Conservation (phyloP, 2,888 invertebrate genomes). For the Physocephala rufipes region DNA sequence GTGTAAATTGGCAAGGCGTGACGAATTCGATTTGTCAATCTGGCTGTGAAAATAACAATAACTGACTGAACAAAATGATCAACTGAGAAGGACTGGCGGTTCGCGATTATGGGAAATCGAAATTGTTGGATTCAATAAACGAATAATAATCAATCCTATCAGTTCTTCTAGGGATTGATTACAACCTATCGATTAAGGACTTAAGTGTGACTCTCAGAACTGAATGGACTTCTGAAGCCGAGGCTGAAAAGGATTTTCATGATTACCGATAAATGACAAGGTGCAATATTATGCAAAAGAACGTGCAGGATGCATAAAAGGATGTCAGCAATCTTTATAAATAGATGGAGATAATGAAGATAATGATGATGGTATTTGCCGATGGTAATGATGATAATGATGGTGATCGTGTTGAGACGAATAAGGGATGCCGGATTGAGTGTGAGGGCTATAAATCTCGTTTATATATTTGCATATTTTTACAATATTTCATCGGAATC, state of each 20-base stretch:
- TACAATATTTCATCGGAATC: constrained; percentile 24
- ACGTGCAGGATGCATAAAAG: too few species aligned
- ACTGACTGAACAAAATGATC: not conserved
- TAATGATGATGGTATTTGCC: not conserved
- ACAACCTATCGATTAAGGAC: constrained; percentile 12
- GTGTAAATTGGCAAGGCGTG: constrained; percentile 41
- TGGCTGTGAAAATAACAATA: too few species aligned
- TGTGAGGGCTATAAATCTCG: not conserved
- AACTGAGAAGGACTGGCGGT: not conserved
- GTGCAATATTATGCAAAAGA: not conserved
- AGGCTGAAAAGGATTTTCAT: not conserved
- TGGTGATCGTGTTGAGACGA: not conserved
- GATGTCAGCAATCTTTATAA: too few species aligned
- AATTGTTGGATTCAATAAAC: constrained; percentile 13
- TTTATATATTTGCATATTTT: constrained; percentile 22
- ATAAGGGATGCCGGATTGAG: not conserved
- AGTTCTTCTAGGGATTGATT: constrained; percentile 13
- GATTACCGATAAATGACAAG: not conserved
- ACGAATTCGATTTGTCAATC: constrained; percentile 42
- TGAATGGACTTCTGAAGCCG: not conserved
- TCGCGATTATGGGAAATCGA: too few species aligned
- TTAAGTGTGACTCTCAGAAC: not conserved
- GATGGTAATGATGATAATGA: not conserved
- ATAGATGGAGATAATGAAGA: not conserved
- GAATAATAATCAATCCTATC: not conserved